Conservation (phyloP, 2,888 invertebrate genomes). For the Plebejus melissa region DNA sequence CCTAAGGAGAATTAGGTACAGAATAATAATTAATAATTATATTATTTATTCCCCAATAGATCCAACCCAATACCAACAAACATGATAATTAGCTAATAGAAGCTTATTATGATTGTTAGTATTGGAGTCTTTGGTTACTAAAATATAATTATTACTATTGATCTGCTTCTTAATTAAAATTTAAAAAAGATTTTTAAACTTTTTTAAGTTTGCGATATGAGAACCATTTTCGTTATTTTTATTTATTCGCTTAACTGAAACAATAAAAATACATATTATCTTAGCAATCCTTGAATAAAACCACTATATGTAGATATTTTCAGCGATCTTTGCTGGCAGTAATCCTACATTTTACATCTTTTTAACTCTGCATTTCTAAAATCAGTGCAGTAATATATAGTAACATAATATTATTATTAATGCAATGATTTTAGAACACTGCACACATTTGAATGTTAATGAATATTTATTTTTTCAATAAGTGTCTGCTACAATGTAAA, state of each 20-base stretch:
- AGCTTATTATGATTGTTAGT: background rate
- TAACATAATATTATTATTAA: too few species aligned
- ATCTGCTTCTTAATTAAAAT: background rate
- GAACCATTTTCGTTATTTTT: too few species aligned
- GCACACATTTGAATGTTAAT: background rate
- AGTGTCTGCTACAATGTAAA: background rate
- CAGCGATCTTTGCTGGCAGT: too few species aligned
- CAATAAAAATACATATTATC: too few species aligned
- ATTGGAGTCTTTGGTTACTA: background rate
- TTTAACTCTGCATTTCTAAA: background rate
- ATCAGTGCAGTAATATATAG: background rate
- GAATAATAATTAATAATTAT: constrained; percentile 14
- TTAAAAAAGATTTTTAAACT: background rate
- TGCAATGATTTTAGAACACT: too few species aligned
- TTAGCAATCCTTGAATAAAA: too few species aligned
- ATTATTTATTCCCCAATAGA: constrained; percentile 7
- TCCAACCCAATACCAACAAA: too few species aligned
- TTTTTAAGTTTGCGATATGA: background rate
- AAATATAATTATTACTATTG: background rate
- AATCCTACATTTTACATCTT: too few species aligned
- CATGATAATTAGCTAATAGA: too few species aligned
- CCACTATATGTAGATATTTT: too few species aligned
- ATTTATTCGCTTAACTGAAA: too few species aligned
- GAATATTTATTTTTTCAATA: background rate
- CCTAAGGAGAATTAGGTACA: background rate